Base-by-base conservation (phyloP, 2,113 vertebrate genomes). In the Corapipo altera region DNA sequence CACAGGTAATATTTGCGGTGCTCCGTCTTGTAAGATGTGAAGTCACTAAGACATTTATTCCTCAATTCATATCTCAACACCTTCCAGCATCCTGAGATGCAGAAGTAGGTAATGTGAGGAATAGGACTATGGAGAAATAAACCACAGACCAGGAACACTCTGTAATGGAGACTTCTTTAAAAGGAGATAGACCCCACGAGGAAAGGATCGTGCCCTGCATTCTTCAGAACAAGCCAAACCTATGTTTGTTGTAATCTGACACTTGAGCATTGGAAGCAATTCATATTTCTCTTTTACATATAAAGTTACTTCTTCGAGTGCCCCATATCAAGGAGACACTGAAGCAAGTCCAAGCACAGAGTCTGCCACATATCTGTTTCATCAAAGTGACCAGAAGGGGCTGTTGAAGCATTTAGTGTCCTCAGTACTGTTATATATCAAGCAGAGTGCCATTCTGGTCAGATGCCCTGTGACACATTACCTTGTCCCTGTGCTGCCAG, bases 351-450 rank as follows among this genome's bases (percentile, higher is more conserved):
- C 33, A 30, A 27, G 58, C 28, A 43, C 19, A 17, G 13, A 5
- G 12, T 46, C 17, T 73, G 44, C 11, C 27, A 3, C 3, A 0
- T 21, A 12, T 6, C 22, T 65, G 16, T 55, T 48, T 61, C 11
- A 17, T n/a, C 12, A 33, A 51, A 70, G 69, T 5, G 1, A 20
- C 55, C 33, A 61, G 28, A 23, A 59, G 59, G 33, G 54, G 41
- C 49, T 70, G 14, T 21, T 64, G 39, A 35, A 73, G 12, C 21
- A 23, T n/a, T 82, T 28, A 3, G 30, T 23, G 27, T 13, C 8
- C 44, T 59, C 35, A 41, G 54, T 2, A 24, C 59, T 19, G 18
- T 51, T n/a, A 4, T 0, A 0, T 7, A 11, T 15, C 72, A 24
- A 32, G 44, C 43, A 54, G 24, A 58, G 15, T 21, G 16, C 27